Evolutionary conservation across 2,888 invertebrate genomes (phyloP), one percentile per base, ranked within the genome.

Genomic region (Stenichneumon culpator): DNA sequence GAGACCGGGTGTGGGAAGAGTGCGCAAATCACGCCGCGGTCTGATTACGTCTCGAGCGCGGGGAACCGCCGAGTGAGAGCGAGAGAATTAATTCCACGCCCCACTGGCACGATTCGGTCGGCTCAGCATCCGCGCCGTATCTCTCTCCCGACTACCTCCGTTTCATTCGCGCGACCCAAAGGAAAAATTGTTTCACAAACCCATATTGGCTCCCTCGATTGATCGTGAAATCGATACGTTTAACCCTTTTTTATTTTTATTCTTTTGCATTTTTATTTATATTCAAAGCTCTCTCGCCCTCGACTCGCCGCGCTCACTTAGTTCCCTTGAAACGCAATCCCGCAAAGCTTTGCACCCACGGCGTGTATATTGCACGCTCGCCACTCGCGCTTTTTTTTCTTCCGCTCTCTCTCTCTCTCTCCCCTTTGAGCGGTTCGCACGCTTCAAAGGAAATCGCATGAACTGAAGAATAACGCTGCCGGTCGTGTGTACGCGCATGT

Each of bases 61-160:
- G 36, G 25, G 73, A n/a, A 16, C 60, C 60, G 28, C 9, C 28
- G 60, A 28, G 52, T 19, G 39, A 65, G 63, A 70, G 63, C 19
- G 70, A 75, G 70, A 67, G 72, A 83, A 77, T 80, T 67, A 80
- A 67, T 83, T 80, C 79, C 72, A 77, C 57, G 69, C 57, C 75
- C 69, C 74, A 67, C 67, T 67, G 72, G 47, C 63, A 72, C 70
- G 60, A 54, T 77, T 67, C 65, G 44, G 25, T 57, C 60, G 19
- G 36, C 25, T 19, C 50, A 14, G 25, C 65, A 36, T 70, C 36
- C 65, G n/a, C 39, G 14, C 47, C 19, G 14, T 4, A 57, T 54
- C 50, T 3, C 57, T 28, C 75, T 52, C 39, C n/a, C 32, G 14
- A 60, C 16, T 14, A 25, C 28, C 79, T 72, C 67, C 72, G 79